Evolutionary conservation across 1,140 invertebrate species (phyloP), one percentile per base, ranked within the genome.

Genomic region (Diorhabda carinulata): DNA sequence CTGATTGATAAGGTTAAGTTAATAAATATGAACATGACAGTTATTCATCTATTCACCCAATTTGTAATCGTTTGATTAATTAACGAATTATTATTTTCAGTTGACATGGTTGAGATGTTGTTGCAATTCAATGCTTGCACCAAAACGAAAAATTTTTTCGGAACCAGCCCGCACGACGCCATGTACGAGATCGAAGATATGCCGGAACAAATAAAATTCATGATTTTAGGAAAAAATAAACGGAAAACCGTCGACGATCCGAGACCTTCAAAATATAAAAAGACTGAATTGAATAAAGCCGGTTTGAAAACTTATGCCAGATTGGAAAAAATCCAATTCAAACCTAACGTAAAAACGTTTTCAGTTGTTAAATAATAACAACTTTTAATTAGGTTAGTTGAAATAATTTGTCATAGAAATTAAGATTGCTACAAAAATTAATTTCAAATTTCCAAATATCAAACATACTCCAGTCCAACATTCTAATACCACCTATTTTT

Each of bases 131-230:
- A 63, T 0, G 77, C 77, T 2, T 69, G 77, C 67, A 74, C 77
- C 25, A 79, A 77, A 71, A 66, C 78, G 4, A 66, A 72, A 10
- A 79, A 79, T 62, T 79, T 79, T 58, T 77, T 77, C 56, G 78
- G 78, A 8, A 77, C 76, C 6, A 77, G 74, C 57, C 70, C 77
- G 0, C 77, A 79, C 66, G 78, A 79, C 47, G 78, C 78, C 3
- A 77, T 78, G 73, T 79, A 77, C 66, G 78, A 79, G 67, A 43
- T 79, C 8, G 74, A 78, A 6, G 73, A 74, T n/a, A 74, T 79
- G 10, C 70, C 72, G 2, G 57, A 70, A 2, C 66, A 67, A 43
- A 78, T 79, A 7, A 78, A 76, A 64, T 69, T 63, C 42, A 66
- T 75, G 56, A 79, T 79, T 42, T 69, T 76, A 45, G 71, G 74